Base-by-base conservation (phyloP, 2,113 vertebrate species). In the Athene noctua region DNA sequence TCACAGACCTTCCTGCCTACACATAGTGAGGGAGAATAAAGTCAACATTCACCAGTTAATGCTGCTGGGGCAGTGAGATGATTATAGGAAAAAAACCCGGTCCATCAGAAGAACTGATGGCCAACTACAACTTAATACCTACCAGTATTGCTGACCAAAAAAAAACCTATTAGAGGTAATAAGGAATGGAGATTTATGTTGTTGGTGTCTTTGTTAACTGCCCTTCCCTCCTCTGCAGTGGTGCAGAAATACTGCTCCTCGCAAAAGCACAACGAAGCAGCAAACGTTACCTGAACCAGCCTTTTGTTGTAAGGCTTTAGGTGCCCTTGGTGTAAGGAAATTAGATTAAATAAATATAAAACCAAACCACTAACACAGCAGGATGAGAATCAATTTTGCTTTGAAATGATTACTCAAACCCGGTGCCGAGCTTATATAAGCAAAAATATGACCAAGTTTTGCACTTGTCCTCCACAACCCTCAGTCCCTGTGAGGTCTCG, bases 401-500 rank as follows among this genome's bases (percentile, higher is more conserved):
- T 66, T 66, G 65, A 91, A 93, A 42, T 2, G 5, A 70, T 80
- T 80, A 55, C 22, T 83, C 32, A 66, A 49, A 74, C 27, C 7
- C 46, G 47, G 20, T 29, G 34, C 16, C 8, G 15, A 61, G 29
- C 23, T 90, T 63, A 66, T 38, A 57, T 18, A 78, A 82, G 55
- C 49, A 93, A 92, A 92, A 80, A 52, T 16, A n/a, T 30, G 26
- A 40, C 7, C 47, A 68, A 54, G 17, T 55, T 63, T 49, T 89
- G 61, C 32, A 66, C 16, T 84, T 84, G 65, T 67, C 15, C 15
- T 58, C 52, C 81, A 6, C 29, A 17, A 34, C 17, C 44, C 25
- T 59, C 40, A 9, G 3, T 15, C 40, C 17, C 36, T 62, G 15
- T 5, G 2, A 70, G 32, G 23, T 42, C 13, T n/a, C 0, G 0